Conservation (phyloP, 2,888 invertebrate genomes). For the Pogonocherus hispidulus region DNA sequence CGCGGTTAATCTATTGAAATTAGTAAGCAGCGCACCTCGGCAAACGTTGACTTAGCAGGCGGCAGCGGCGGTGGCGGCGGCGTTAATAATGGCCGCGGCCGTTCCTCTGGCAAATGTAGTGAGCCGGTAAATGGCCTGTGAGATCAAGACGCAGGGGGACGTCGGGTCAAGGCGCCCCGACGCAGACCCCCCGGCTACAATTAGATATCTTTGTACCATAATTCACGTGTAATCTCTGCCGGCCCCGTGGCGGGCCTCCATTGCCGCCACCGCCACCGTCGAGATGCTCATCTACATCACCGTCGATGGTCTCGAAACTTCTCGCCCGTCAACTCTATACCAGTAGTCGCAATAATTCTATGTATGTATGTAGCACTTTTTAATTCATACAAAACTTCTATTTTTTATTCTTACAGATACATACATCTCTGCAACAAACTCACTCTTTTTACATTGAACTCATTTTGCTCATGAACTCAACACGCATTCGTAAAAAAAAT, state of each 20-base stretch:
- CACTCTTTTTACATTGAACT: too few relatives aligned
- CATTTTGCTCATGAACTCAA: too few relatives aligned
- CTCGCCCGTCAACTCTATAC: background rate
- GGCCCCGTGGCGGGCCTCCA: slow-evolving; percentile 62
- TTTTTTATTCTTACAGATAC: too few relatives aligned
- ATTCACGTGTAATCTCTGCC: slow-evolving; percentile 75
- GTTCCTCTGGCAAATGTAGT: slow-evolving; percentile 65
- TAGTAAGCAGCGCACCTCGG: slow-evolving; percentile 69
- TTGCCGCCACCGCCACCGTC: slow-evolving; percentile 9
- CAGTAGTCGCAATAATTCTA: background rate
- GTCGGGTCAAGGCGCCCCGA: slow-evolving; percentile 64
- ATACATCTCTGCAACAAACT: too few relatives aligned
- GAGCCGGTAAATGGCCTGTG: slow-evolving; percentile 69
- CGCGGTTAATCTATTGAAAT: slow-evolving; percentile 70
- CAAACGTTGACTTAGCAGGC: slow-evolving; percentile 67
- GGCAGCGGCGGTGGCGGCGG: slow-evolving; percentile 49
- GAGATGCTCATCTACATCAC: slow-evolving; percentile 63
- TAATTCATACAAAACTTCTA: too few relatives aligned
- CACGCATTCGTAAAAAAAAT: too few relatives aligned
- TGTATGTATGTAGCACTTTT: too few relatives aligned
- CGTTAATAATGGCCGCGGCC: slow-evolving; percentile 65
- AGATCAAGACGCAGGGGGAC: slow-evolving; percentile 58
- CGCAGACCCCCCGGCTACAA: slow-evolving; percentile 64
- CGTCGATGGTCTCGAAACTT: slow-evolving; percentile 40
- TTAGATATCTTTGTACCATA: slow-evolving; percentile 72